Percentiles rank a stretch among this genome's conserved stretches.
Conservation (phyloP, 2,797 vertebrate genomes). For the Sebastes oblongus region DNA sequence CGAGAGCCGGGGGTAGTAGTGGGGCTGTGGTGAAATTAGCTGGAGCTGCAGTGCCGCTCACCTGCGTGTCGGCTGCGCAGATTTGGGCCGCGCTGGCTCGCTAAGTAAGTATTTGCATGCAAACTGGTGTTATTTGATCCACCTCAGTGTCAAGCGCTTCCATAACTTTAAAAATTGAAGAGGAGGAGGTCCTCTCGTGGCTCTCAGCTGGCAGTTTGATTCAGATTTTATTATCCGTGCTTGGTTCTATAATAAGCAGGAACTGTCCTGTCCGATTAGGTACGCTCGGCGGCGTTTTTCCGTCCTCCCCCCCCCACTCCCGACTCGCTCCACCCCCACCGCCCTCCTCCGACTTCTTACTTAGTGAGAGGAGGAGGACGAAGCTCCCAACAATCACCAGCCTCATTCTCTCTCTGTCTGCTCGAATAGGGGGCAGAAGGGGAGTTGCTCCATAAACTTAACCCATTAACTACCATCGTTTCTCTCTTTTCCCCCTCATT, state of each 20-base stretch:
- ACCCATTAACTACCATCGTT: slow-evolving; percentile 40
- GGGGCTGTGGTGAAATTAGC: slow-evolving; percentile 80
- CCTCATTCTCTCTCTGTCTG: slow-evolving; percentile 8
- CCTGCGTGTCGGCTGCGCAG: slow-evolving; percentile 74
- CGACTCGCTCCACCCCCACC: slow-evolving; percentile 44
- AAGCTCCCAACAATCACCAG: slow-evolving; percentile 62
- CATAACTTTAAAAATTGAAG: slow-evolving; percentile 94
- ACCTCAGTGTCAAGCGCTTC: slow-evolving; percentile 89
- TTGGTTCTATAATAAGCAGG: slow-evolving; percentile 90
- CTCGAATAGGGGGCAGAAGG: slow-evolving; percentile 5
- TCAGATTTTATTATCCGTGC: slow-evolving; percentile 91
- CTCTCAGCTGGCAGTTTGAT: slow-evolving; percentile 86
- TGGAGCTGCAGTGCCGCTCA: slow-evolving; percentile 71
- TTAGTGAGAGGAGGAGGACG: slow-evolving; percentile 55
- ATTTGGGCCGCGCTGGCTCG: slow-evolving; percentile 74
- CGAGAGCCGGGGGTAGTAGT: slow-evolving; percentile 2
- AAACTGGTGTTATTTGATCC: slow-evolving; percentile 89
- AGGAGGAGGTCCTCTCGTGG: slow-evolving; percentile 79
- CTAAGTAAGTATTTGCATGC: slow-evolving; percentile 92
- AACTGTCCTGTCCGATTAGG: slow-evolving; percentile 93
- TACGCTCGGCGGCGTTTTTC: slow-evolving; percentile 79
- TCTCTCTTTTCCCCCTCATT: not conserved
- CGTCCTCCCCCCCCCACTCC: slow-evolving; percentile 35
- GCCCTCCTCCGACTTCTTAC: slow-evolving; percentile 38
- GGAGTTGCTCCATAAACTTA: slow-evolving; percentile 53